Base-by-base conservation (phyloP, 2,888 invertebrate genomes). In the Didymodactylos carnosus region DNA sequence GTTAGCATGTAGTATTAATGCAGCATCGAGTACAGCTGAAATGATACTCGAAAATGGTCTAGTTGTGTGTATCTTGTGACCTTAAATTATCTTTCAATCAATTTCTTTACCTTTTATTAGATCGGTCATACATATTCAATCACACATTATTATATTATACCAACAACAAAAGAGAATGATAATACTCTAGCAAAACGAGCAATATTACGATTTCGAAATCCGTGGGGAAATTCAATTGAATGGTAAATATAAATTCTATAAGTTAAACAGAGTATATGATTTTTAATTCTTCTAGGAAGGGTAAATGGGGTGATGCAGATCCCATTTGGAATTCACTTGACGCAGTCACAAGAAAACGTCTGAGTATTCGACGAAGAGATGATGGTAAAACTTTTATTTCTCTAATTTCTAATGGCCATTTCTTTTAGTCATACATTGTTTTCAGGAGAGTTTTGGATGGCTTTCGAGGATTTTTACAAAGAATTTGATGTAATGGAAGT, bases 401-500 rank as follows among this genome's bases (percentile, higher is more conserved):
- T n/a, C n/a, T n/a, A n/a, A n/a, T n/a, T n/a, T n/a, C n/a, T n/a
- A n/a, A n/a, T n/a, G n/a, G n/a, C n/a, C n/a, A n/a, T n/a, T n/a
- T n/a, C n/a, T n/a, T n/a, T n/a, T n/a, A n/a, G n/a, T n/a, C n/a
- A n/a, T n/a, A n/a, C n/a, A n/a, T n/a, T n/a, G n/a, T n/a, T n/a
- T n/a, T n/a, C n/a, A n/a, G n/a, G 70, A 27, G 70, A 70, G 40
- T 70, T 75, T 76, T 5, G 82, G 82, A 83, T 83, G 82, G 79
- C 81, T 0, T 94, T 88, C 84, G 88, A 83, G 75, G 97, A 97
- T 83, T 95, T 94, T 81, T 86, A 88, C 72, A 86, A 85, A 14
- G 88, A 91, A 79, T 97, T 94, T 81, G 88, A 88, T 46, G 88
- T 89, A 82, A 86, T 97, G 78, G 97, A 97, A 85, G 93, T 97